Percentiles rank a stretch among this genome's conserved stretches.
phyloP scores from a whole-genome alignment of 1,140 invertebrate species.

The Drosophila lacertosa region DNA sequence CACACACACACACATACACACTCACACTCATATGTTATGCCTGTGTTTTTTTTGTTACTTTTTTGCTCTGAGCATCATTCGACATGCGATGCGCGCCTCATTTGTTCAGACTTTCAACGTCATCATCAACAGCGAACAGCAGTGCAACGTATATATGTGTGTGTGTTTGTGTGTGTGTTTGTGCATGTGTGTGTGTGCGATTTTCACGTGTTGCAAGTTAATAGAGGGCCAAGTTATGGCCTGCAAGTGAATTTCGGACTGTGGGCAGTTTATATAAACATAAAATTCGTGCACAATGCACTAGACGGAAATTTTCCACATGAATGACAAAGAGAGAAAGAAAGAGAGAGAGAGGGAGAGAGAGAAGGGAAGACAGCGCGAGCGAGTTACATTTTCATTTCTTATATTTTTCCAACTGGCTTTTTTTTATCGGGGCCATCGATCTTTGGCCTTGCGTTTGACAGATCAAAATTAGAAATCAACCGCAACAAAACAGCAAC shows the following conservation, averaged over 20 bases:
- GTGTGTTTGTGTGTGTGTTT: background rate
- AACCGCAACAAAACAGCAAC: conserved; percentile 7
- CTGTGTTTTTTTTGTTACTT: background rate
- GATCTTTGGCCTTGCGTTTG: conserved; percentile 78
- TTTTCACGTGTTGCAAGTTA: conserved; percentile 68
- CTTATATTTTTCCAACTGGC: conserved; percentile 2
- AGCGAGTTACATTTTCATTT: conserved; percentile 11
- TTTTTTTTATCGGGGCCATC: conserved; percentile 76
- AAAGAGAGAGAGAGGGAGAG: background rate
- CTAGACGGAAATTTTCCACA: conserved; percentile 80
- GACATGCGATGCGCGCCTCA: conserved; percentile 54
- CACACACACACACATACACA: background rate
- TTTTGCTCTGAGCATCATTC: conserved; percentile 24
- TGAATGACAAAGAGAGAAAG: conserved; percentile 58
- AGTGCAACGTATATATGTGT: background rate
- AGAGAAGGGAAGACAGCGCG: background rate
- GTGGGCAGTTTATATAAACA: conserved; percentile 64
- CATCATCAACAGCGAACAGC: conserved; percentile 49
- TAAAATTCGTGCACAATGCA: conserved; percentile 70
- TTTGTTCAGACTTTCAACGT: conserved; percentile 58
- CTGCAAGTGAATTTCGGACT: conserved; percentile 36
- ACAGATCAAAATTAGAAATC: conserved; percentile 82
- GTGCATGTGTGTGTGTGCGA: conserved; percentile 11
- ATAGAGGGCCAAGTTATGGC: conserved; percentile 51
- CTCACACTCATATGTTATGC: background rate